Evolutionary conservation across 2,888 invertebrate species (phyloP).

Genomic region (Lithophane semibrunnea): DNA sequence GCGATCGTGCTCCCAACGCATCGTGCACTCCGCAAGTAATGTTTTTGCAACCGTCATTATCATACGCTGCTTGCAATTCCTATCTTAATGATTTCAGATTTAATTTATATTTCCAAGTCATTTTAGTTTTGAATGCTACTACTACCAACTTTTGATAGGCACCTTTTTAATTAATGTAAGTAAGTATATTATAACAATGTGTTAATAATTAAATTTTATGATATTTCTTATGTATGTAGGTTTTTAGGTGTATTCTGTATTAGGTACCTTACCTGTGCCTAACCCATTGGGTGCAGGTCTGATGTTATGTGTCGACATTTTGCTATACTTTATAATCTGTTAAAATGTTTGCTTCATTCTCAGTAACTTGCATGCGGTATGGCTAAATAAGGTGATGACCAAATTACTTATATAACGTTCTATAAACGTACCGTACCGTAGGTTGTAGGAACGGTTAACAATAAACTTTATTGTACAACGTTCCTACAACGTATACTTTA

Average conservation of each 20-base stretch:
- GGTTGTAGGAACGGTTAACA: too few species aligned
- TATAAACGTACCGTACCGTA: too few species aligned
- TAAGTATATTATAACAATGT: background rate
- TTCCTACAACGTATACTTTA: too few species aligned
- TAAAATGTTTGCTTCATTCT: background rate
- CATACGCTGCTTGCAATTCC: background rate
- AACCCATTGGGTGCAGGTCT: background rate
- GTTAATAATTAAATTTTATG: background rate
- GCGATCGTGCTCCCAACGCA: background rate
- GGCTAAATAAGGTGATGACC: background rate
- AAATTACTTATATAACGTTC: background rate
- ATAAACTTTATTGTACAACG: too few species aligned
- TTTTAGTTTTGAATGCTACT: background rate
- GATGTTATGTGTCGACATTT: background rate
- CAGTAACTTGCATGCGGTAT: background rate
- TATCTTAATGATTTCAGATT: slow-evolving; percentile 1
- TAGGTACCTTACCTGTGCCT: too few species aligned
- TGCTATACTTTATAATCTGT: background rate
- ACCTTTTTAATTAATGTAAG: background rate
- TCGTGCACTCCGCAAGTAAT: background rate
- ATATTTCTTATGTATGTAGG: background rate
- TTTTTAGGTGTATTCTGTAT: background rate
- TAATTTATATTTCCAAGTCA: background rate
- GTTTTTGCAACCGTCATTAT: slow-evolving; percentile 12
- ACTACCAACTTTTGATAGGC: background rate